These are phyloP conservation scores for Prionailurus bengalensis DNA, from an alignment of 2,113 vertebrate genomes.

Conservation along the genomic window DNA sequence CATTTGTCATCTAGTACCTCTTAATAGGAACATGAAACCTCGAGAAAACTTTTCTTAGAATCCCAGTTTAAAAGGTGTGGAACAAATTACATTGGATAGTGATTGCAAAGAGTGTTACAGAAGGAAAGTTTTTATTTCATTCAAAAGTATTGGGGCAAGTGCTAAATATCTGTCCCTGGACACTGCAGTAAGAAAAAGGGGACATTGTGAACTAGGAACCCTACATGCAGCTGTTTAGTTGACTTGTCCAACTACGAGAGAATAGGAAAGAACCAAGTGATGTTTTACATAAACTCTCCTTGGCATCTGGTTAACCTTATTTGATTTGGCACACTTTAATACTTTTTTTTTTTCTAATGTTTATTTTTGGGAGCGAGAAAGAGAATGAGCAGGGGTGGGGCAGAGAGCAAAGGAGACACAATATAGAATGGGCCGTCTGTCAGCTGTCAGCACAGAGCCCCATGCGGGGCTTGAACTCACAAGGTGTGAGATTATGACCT, in stretches of 20 bases:
- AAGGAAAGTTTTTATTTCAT: not conserved
- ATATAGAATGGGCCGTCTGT: too few species aligned
- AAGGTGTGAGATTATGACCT: too few species aligned
- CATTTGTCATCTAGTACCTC: not conserved
- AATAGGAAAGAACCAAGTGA: not conserved
- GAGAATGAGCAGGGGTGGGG: too few species aligned
- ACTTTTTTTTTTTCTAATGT: too few species aligned
- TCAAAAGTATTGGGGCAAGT: not conserved
- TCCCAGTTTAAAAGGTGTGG: not conserved
- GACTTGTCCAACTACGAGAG: not conserved
- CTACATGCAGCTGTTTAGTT: not conserved
- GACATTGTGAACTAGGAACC: not conserved
- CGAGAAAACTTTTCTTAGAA: not conserved
- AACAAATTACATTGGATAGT: not conserved
- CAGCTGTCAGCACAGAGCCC: too few species aligned
- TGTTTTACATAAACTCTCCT: not conserved
- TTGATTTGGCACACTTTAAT: not conserved
- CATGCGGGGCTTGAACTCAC: too few species aligned
- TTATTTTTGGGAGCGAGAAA: too few species aligned
- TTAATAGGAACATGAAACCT: not conserved
- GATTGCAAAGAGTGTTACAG: not conserved
- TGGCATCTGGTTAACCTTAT: not conserved
- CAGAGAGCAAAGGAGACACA: too few species aligned
- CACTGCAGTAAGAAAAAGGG: not conserved
- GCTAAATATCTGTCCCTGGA: not conserved